Conservation (phyloP, 2,113 vertebrate genomes). For the Carettochelys insculpta region DNA sequence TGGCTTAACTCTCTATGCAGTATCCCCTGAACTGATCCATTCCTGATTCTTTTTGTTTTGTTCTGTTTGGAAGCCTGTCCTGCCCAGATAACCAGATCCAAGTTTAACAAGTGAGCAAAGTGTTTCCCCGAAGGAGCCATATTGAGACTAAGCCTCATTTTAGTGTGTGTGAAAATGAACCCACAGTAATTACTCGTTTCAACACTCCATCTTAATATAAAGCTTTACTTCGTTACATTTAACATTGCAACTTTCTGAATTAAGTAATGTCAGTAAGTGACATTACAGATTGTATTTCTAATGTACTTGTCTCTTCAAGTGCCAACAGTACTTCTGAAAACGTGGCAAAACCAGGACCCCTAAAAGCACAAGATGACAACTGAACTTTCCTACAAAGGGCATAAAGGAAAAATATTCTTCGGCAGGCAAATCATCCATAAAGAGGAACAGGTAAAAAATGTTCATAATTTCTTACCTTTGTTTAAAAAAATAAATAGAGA, state of each 20-base stretch:
- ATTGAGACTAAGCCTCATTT: conserved; percentile 46
- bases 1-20: not conserved
- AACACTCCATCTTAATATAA: conserved; percentile 58
- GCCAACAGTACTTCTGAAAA: conserved; percentile 34
- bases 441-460: not conserved
- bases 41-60: conserved; percentile 16
- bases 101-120: conserved; percentile 65
- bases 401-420: conserved; percentile 13
- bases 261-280: conserved; percentile 60
- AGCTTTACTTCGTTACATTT: conserved; percentile 43
- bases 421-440: not conserved
- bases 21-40: conserved; percentile 8
- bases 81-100: conserved; percentile 19
- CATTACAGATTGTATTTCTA: conserved; percentile 54
- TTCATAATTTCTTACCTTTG: not conserved
- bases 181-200: conserved; percentile 31
- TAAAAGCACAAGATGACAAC: conserved; percentile 15
- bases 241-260: conserved; percentile 35
- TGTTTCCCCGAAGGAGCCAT: conserved; percentile 46
- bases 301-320: conserved; percentile 19
- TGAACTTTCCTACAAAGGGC: conserved; percentile 22
- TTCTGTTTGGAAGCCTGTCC: conserved; percentile 28
- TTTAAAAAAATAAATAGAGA: not conserved
- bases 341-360: conserved; percentile 17
- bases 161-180: conserved; percentile 58